Percentiles rank a stretch among this genome's conserved stretches.
Conservation (phyloP, 2,797 vertebrate species). For the Gastrophryne carolinensis region DNA sequence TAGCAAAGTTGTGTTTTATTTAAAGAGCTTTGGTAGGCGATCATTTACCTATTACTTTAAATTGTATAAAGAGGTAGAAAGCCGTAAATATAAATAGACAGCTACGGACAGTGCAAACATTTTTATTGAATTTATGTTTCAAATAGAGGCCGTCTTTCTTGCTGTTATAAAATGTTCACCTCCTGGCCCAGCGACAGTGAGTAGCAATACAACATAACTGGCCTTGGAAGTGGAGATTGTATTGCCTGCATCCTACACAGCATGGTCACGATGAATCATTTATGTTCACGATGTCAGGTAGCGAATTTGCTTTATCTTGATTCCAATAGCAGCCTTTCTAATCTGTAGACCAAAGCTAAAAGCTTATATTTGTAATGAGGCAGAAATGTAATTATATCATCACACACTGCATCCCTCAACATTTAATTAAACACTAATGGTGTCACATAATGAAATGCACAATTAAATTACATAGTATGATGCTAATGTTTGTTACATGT, state of each 20-base stretch:
- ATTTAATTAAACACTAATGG: slow-evolving; percentile 44
- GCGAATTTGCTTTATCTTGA: slow-evolving; percentile 15
- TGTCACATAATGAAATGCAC: slow-evolving; percentile 16
- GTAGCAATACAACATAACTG: background rate
- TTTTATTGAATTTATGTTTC: background rate
- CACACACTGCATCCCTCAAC: slow-evolving; percentile 25
- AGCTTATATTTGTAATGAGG: slow-evolving; percentile 14
- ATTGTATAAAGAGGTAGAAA: too few species aligned
- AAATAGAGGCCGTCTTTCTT: background rate
- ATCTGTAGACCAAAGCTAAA: slow-evolving; percentile 11
- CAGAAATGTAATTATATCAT: slow-evolving; percentile 37
- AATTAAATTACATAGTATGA: slow-evolving; percentile 27
- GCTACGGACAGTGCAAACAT: background rate
- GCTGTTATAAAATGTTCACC: background rate
- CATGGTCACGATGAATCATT: slow-evolving; percentile 1
- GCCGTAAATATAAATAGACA: too few species aligned
- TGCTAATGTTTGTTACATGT: background rate
- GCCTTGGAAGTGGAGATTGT: background rate
- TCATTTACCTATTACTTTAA: too few species aligned
- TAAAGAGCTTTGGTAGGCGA: too few species aligned
- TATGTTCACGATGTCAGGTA: slow-evolving; percentile 7
- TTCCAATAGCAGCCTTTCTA: slow-evolving; percentile 5
- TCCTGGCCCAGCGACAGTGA: background rate
- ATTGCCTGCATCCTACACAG: background rate
- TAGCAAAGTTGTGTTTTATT: too few species aligned